Evolutionary conservation across 2,888 invertebrate species (phyloP).

Genomic region (Chrysomela aeneicollis): DNA sequence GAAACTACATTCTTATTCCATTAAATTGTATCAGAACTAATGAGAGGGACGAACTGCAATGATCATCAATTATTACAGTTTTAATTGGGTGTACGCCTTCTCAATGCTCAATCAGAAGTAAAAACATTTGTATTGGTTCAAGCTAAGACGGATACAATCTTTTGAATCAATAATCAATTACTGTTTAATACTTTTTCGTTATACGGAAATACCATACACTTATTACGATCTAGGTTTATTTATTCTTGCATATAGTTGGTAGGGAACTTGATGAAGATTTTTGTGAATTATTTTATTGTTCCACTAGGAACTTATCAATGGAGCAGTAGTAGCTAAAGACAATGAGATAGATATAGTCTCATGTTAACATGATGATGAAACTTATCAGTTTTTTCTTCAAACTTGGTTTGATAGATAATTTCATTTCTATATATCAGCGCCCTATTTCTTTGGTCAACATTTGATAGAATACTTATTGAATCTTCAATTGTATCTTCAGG

Average conservation of each 20-base stretch:
- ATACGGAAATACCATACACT: conserved; percentile 12
- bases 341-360: too few species aligned
- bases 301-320: too few species aligned
- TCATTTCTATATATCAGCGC: too few species aligned
- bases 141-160: conserved; percentile 25
- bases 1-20: neutral
- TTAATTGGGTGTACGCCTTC: conserved; percentile 48
- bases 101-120: conserved; percentile 39
- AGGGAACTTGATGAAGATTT: neutral
- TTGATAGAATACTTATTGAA: too few species aligned
- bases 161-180: conserved; percentile 27
- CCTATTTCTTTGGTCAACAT: too few species aligned
- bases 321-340: too few species aligned
- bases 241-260: neutral
- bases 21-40: conserved; percentile 22
- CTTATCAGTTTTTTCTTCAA: too few species aligned
- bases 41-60: conserved; percentile 31
- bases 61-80: conserved; percentile 38
- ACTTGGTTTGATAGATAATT: too few species aligned
- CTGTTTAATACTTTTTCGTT: conserved; percentile 16
- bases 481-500: too few species aligned
- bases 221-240: neutral
- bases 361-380: too few species aligned
- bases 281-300: too few species aligned
- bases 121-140: conserved; percentile 33